phyloP scores from a whole-genome alignment of 1,140 invertebrate species.

The Asobara japonica region DNA sequence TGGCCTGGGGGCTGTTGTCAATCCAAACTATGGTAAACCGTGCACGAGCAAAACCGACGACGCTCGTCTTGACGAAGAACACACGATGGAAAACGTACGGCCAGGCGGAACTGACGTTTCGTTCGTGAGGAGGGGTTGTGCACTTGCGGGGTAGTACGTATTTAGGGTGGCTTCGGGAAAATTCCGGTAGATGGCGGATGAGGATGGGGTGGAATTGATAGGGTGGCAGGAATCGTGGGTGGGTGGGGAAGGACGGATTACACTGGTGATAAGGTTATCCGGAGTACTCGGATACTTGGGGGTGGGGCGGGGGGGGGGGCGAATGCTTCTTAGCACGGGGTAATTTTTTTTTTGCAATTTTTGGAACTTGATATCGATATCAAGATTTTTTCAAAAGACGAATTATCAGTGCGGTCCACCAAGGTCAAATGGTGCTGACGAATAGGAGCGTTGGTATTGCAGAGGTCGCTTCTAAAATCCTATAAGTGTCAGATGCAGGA shows the following conservation, averaged over 20 bases:
- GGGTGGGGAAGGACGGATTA: conserved; percentile 40
- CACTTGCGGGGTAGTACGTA: conserved; percentile 58
- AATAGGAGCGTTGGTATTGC: too few relatives aligned
- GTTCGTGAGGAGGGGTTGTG: conserved; percentile 50
- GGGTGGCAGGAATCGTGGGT: background rate
- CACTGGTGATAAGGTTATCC: conserved; percentile 34
- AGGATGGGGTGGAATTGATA: conserved; percentile 26
- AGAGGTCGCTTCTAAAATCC: too few relatives aligned
- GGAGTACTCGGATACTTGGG: too few relatives aligned
- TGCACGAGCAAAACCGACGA: background rate
- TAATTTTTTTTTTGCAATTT: too few relatives aligned
- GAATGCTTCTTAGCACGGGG: too few relatives aligned
- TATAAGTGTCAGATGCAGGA: too few relatives aligned
- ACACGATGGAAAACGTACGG: conserved; percentile 40
- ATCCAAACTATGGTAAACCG: background rate
- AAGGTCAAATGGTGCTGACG: too few relatives aligned
- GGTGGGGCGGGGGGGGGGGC: too few relatives aligned
- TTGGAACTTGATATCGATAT: too few relatives aligned
- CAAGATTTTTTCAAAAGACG: too few relatives aligned
- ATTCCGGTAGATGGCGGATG: conserved; percentile 53
- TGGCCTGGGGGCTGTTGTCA: background rate
- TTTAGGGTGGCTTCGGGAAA: conserved; percentile 35
- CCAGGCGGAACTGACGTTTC: conserved; percentile 54
- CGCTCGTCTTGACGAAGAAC: conserved; percentile 2
- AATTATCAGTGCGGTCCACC: too few relatives aligned